A percentile compares a stretch with the other conserved stretches of the same genome.
Evolutionary conservation across 2,888 invertebrate genomes (phyloP).

Genomic region (Bhutanitis thaidina): DNA sequence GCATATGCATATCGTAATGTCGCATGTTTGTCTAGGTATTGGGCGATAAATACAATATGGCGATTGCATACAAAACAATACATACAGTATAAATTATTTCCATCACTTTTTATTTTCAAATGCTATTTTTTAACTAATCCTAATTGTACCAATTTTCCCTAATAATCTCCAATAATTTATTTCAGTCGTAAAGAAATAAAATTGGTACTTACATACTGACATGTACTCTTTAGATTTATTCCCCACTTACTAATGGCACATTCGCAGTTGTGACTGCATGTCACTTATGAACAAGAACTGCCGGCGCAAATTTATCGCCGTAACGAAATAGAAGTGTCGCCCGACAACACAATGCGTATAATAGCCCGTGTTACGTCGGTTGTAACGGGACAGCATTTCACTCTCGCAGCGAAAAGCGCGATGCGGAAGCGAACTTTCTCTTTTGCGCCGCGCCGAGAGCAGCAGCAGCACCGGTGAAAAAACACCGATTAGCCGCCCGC

Average conservation of each 20-base stretch:
- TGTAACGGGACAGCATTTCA: slow-evolving; percentile 76
- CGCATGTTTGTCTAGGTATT: too few relatives aligned
- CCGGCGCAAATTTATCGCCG: slow-evolving; percentile 27
- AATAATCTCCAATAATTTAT: too few relatives aligned
- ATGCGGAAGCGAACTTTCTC: slow-evolving; percentile 77
- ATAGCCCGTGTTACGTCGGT: slow-evolving; percentile 67
- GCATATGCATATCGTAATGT: too few relatives aligned
- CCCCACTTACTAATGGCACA: background rate
- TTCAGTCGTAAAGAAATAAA: background rate
- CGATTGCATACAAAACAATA: too few relatives aligned
- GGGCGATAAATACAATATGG: too few relatives aligned
- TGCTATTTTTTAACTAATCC: too few relatives aligned
- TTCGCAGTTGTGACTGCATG: background rate
- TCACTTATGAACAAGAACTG: slow-evolving; percentile 6
- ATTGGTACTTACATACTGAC: too few relatives aligned
- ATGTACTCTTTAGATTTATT: slow-evolving; percentile 1
- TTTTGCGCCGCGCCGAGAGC: slow-evolving; percentile 56
- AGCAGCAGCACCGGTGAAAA: slow-evolving; percentile 37
- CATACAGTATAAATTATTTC: too few relatives aligned
- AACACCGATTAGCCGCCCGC: slow-evolving; percentile 41
- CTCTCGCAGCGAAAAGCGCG: slow-evolving; percentile 74
- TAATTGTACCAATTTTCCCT: too few relatives aligned
- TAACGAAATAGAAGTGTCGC: slow-evolving; percentile 27
- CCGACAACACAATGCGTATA: slow-evolving; percentile 37
- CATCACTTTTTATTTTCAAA: too few relatives aligned